phyloP scores from a whole-genome alignment of 2,113 vertebrate genomes.

The Orycteropus afer region DNA sequence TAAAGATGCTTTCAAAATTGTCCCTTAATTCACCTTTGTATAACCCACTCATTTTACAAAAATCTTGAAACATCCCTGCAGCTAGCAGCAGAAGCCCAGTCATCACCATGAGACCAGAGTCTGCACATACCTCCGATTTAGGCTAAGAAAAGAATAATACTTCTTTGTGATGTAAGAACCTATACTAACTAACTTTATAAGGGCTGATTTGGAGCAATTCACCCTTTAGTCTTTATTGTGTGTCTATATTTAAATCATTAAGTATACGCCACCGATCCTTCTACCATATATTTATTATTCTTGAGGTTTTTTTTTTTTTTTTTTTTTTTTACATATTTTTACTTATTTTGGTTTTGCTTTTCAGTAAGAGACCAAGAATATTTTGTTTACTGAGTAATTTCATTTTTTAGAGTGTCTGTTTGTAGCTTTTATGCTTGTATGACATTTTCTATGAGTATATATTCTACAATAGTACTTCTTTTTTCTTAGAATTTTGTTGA shows the following conservation, averaged over 20 bases:
- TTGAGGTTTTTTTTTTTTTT: too few species aligned
- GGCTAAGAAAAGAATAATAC: background rate
- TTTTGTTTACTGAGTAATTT: background rate
- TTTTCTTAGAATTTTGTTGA: background rate
- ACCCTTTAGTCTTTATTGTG: background rate
- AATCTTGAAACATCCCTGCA: background rate
- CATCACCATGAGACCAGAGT: background rate
- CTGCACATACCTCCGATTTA: background rate
- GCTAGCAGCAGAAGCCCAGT: background rate
- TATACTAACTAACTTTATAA: background rate
- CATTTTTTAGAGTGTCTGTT: background rate
- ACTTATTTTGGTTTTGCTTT: background rate
- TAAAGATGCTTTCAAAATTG: background rate
- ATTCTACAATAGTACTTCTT: background rate
- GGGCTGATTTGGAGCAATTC: background rate
- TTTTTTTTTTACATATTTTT: too few species aligned
- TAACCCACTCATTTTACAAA: background rate
- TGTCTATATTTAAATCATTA: background rate
- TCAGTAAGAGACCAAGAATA: background rate
- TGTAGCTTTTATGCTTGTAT: background rate
- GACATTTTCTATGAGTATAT: background rate
- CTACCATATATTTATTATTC: background rate
- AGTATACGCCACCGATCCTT: background rate
- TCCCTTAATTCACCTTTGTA: background rate
- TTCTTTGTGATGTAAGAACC: fast-evolving